Evolutionary conservation across 92 coral and sea anemone species (phyloP).

Genomic region (Heliopora coerulea): DNA sequence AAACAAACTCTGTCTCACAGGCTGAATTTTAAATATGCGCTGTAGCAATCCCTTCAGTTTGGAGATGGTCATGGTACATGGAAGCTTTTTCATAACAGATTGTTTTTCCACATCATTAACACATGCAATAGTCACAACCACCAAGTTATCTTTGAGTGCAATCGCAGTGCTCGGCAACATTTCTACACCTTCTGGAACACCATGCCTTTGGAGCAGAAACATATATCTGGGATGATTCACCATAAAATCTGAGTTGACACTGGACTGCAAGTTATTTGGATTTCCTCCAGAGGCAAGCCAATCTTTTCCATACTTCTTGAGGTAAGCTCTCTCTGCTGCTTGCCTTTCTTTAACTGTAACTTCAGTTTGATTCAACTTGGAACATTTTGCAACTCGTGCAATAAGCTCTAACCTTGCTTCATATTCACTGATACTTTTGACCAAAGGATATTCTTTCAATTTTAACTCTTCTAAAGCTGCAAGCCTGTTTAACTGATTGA

Average conservation of each 20-base stretch:
- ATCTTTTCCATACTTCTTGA: constrained; percentile 71
- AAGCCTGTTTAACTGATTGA: constrained; percentile 71
- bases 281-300: constrained; percentile 83
- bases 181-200: constrained; percentile 68
- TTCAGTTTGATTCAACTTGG: constrained; percentile 69
- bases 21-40: constrained; percentile 74
- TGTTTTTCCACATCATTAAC: constrained; percentile 73
- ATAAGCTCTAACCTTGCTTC: constrained; percentile 70
- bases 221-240: constrained; percentile 66
- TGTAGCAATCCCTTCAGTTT: constrained; percentile 81
- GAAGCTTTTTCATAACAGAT: constrained; percentile 69
- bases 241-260: constrained; percentile 51
- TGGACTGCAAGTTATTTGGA: constrained; percentile 38
- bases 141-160: constrained; percentile 78
- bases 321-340: constrained; percentile 80
- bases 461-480: constrained; percentile 54
- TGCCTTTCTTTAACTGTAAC: constrained; percentile 73
- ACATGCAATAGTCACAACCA: constrained; percentile 77
- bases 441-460: constrained; percentile 69
- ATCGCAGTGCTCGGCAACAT: constrained; percentile 35
- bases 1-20: constrained; percentile 72
- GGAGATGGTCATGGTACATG: constrained; percentile 96
- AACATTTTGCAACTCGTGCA: constrained; percentile 70
- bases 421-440: constrained; percentile 55
- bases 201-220: constrained; percentile 67